Base-by-base conservation (phyloP, 37 sponge, comb jelly and placozoan genomes). In the Ephydatia muelleri region DNA sequence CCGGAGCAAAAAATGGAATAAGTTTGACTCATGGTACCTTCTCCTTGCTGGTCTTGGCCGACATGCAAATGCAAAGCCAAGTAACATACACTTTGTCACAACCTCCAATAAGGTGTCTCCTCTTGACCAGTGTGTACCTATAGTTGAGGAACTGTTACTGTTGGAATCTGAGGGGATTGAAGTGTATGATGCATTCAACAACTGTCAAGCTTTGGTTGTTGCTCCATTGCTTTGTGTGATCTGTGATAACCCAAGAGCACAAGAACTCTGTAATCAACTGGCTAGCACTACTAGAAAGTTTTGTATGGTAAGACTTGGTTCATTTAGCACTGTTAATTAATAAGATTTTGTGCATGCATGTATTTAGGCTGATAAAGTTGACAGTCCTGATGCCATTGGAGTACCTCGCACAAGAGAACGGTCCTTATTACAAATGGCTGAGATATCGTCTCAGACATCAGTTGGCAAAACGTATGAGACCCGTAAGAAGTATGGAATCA, bases 241-340 rank as follows among this genome's bases (percentile, higher is more conserved):
- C n/a, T n/a, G 83, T 64, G 83, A 82, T 33, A 82, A 82, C 19
- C 74, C n/a, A n/a, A n/a, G n/a, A n/a, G n/a, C 43, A n/a, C 31
- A 75, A 5, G 84, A 83, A 66, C 26, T 83, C 0, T 65, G 34
- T 25, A 68, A 34, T 38, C 84, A 83, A 32, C 76, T 74, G 14
- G 43, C 43, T 9, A 43, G 43, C 43, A 43, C 43, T 43, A 43
- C 43, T 6, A 43, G 43, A 43, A 43, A 43, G 43, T 43, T 43
- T 43, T 43, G 43, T 43, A 43, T 43, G 43, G 43, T 43, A 43
- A 3, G 43, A 9, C 81, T 11, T 67, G 81, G 72, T 70, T 34
- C 22, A 70, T 81, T 13, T 67, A 34, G 36, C 3, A 3, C 23
- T 12, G 23, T 23, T 33, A 4, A 47, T 73, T 29, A 23, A 25